Conservation (phyloP, 1,140 invertebrate genomes). For the Megalopta genalis region DNA sequence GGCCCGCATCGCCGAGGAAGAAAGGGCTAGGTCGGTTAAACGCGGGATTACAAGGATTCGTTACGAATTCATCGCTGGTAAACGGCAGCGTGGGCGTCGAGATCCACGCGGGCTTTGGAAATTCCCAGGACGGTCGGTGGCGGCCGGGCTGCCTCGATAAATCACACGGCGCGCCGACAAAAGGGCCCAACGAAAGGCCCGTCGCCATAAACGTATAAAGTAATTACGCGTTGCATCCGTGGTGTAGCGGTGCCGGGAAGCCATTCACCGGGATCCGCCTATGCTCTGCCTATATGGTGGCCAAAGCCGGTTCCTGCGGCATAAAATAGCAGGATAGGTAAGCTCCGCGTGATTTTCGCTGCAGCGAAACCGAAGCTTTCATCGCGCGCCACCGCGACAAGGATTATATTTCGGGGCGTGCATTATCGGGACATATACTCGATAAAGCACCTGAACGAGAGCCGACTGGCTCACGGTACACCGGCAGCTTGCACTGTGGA, state of each 20-base stretch:
- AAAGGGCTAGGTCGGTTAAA: neutral
- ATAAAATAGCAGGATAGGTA: constrained; percentile 37
- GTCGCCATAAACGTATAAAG: constrained; percentile 70
- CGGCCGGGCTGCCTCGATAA: constrained; percentile 53
- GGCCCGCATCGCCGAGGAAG: neutral
- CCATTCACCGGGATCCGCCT: constrained; percentile 55
- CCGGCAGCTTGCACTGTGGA: constrained; percentile 11
- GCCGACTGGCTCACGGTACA: constrained; percentile 22
- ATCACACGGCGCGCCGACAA: constrained; percentile 62
- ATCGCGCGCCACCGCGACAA: constrained; percentile 50
- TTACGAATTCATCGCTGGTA: constrained; percentile 53
- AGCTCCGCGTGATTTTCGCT: constrained; percentile 58
- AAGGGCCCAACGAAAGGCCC: constrained; percentile 64
- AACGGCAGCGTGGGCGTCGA: constrained; percentile 37
- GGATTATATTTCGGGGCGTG: constrained; percentile 69
- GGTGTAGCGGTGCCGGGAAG: constrained; percentile 39
- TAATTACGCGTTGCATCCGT: constrained; percentile 66
- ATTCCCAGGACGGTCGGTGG: constrained; percentile 46
- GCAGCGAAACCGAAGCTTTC: constrained; percentile 52
- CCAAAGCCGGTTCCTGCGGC: constrained; percentile 34
- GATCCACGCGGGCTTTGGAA: constrained; percentile 55
- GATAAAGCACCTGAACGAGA: constrained; percentile 42
- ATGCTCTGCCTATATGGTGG: constrained; percentile 30
- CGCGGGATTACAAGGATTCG: constrained; percentile 48
- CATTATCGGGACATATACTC: constrained; percentile 65